Conservation (phyloP, 2,113 vertebrate genomes). For the Suncus etruscus region DNA sequence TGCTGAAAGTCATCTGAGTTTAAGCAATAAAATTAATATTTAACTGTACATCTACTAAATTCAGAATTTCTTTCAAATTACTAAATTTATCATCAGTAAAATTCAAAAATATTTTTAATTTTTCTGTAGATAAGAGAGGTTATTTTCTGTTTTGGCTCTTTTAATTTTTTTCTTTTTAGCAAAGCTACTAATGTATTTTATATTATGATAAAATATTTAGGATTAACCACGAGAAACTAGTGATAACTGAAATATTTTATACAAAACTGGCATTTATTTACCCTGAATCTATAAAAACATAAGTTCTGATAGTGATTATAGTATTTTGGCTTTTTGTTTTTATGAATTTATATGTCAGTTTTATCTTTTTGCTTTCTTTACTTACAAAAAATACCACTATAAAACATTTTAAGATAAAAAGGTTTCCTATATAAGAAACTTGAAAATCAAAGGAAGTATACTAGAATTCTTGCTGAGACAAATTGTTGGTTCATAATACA, state of each 20-base stretch:
- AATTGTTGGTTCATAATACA: conserved; percentile 91
- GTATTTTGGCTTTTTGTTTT: background rate
- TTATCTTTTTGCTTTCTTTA: background rate
- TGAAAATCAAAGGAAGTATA: conserved; percentile 82
- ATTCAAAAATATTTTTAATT: background rate
- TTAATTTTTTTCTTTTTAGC: conserved; percentile 2
- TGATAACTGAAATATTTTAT: conserved; percentile 18
- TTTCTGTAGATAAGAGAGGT: background rate
- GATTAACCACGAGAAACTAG: background rate
- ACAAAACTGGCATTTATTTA: background rate
- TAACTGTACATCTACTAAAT: background rate
- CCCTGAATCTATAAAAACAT: background rate
- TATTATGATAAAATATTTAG: background rate
- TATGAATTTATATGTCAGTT: background rate
- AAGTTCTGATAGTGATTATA: background rate
- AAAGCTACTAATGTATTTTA: background rate
- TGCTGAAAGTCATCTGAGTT: background rate
- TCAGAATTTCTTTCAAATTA: background rate
- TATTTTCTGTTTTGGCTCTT: conserved; percentile 20
- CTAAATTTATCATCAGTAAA: conserved; percentile 40
- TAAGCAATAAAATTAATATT: conserved; percentile 2
- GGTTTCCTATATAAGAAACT: conserved; percentile 47
- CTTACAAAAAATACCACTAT: conserved; percentile 29
- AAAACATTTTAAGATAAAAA: background rate
- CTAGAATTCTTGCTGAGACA: conserved; percentile 90